phyloP scores from a whole-genome alignment of 2,888 invertebrate species.

The Monopis laevigella region DNA sequence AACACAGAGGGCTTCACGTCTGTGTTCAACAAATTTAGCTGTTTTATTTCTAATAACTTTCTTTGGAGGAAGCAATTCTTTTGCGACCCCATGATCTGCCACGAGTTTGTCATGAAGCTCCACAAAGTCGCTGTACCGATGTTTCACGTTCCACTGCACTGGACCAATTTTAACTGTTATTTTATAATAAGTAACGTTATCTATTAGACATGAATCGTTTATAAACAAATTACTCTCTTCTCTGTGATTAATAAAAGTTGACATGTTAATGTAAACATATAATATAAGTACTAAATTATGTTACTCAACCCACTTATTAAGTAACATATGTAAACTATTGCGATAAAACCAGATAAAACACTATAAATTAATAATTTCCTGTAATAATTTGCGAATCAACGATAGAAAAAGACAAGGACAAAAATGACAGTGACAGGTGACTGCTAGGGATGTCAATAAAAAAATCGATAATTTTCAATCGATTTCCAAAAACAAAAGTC shows the following conservation, averaged over 20 bases:
- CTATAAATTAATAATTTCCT: too few relatives aligned
- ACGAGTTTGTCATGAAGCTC: conserved; percentile 88
- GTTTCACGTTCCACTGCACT: conserved; percentile 83
- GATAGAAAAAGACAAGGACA: too few relatives aligned
- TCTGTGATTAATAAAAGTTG: conserved; percentile 76
- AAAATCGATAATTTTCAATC: too few relatives aligned
- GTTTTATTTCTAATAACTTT: conserved; percentile 92
- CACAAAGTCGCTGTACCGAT: conserved; percentile 90
- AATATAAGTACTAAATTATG: background rate
- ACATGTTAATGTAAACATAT: conserved; percentile 59
- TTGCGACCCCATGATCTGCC: conserved; percentile 80
- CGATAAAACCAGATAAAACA: too few relatives aligned
- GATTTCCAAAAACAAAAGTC: too few relatives aligned
- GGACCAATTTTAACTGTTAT: conserved; percentile 76
- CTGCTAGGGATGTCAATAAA: too few relatives aligned
- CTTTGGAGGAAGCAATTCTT: conserved; percentile 91
- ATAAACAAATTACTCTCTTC: conserved; percentile 74
- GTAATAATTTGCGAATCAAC: too few relatives aligned
- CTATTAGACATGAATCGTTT: conserved; percentile 70
- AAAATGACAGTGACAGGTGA: too few relatives aligned
- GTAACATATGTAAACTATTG: too few relatives aligned
- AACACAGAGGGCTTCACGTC: conserved; percentile 80
- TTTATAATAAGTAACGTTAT: conserved; percentile 77
- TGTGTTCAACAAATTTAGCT: conserved; percentile 85
- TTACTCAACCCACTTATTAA: too few relatives aligned